Evolutionary conservation across 2,888 invertebrate genomes (phyloP).

Genomic region (Cynaeus angustus): DNA sequence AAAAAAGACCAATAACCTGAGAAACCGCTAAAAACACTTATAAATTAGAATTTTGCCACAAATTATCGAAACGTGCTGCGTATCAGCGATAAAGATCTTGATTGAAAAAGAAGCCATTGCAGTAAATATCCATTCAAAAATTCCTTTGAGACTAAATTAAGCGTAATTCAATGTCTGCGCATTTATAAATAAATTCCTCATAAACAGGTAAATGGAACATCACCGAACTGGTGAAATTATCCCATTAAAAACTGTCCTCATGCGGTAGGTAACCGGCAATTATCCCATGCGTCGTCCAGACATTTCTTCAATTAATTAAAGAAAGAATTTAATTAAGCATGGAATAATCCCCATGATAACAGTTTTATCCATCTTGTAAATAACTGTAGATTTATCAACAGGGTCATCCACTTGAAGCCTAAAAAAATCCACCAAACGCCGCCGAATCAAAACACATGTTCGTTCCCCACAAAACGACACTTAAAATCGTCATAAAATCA

Average conservation of each 20-base stretch:
- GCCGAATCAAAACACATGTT: constrained; percentile 14
- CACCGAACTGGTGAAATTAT: background rate
- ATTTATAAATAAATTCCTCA: background rate
- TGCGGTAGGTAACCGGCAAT: constrained; percentile 33
- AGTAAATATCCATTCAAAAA: too few relatives aligned
- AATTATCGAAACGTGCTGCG: too few relatives aligned
- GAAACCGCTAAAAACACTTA: too few relatives aligned
- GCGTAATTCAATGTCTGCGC: background rate
- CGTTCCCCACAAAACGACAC: constrained; percentile 1
- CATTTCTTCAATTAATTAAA: constrained; percentile 29
- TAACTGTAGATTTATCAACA: constrained; percentile 19
- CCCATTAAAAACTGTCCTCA: constrained; percentile 1
- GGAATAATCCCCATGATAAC: constrained; percentile 15
- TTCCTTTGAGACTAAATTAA: background rate
- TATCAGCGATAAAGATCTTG: too few relatives aligned
- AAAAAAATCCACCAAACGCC: background rate
- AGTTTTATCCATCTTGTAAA: constrained; percentile 20
- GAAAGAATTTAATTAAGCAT: constrained; percentile 26
- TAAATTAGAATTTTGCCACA: too few relatives aligned
- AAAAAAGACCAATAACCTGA: too few relatives aligned
- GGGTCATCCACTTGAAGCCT: too few relatives aligned
- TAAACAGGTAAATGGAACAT: background rate
- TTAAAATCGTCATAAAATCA: constrained; percentile 3
- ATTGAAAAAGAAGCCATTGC: too few relatives aligned
- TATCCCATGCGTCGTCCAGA: constrained; percentile 7